Evolutionary conservation across 1,140 invertebrate species (phyloP).

Genomic region (Drosophila watanabei): DNA sequence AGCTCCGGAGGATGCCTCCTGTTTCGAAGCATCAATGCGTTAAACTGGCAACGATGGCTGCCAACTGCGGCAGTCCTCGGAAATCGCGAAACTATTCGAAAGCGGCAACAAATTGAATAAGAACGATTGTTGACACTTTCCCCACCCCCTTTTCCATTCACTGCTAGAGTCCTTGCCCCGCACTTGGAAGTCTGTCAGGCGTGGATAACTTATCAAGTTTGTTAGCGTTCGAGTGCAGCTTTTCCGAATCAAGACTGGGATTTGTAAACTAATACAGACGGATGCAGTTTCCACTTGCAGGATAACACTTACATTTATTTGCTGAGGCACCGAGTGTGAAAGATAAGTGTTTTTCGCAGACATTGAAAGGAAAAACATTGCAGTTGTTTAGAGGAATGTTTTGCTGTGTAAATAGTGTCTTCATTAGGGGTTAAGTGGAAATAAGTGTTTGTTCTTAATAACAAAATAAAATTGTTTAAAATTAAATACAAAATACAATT

Average conservation of each 20-base stretch:
- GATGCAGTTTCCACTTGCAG: conserved; percentile 17
- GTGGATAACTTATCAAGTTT: conserved; percentile 56
- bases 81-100: conserved; percentile 45
- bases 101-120: conserved; percentile 65
- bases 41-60: conserved; percentile 50
- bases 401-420: background rate
- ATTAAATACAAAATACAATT: background rate
- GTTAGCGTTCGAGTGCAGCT: conserved; percentile 37
- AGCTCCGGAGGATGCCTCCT: conserved; percentile 33
- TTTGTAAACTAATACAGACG: conserved; percentile 41
- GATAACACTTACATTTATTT: conserved; percentile 59
- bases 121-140: conserved; percentile 61
- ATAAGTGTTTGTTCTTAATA: background rate
- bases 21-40: conserved; percentile 57
- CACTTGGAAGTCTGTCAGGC: conserved; percentile 20
- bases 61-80: conserved; percentile 15
- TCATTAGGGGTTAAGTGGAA: background rate
- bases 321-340: conserved; percentile 25
- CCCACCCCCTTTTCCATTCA: conserved; percentile 2
- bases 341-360: conserved; percentile 8
- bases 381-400: no score
- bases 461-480: background rate
- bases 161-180: background rate
- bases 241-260: conserved; percentile 16
- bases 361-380: conserved; percentile 13